Conservation (phyloP, 2,113 vertebrate genomes). For the Dasypus novemcinctus region DNA sequence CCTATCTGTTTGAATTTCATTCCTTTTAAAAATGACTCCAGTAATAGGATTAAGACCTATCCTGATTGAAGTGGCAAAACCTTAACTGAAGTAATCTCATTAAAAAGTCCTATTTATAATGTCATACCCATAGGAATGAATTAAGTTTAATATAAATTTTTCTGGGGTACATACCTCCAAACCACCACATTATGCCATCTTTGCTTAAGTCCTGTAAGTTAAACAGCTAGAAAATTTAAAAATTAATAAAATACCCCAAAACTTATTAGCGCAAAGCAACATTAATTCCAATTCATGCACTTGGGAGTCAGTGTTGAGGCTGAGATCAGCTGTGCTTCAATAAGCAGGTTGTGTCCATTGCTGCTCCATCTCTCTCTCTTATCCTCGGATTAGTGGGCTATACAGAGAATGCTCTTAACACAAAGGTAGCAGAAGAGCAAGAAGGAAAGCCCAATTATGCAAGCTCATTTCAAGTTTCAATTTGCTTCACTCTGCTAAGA, state of each 20-base stretch:
- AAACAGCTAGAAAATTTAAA: background rate
- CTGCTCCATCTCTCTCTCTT: background rate
- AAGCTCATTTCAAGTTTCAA: background rate
- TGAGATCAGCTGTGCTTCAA: background rate
- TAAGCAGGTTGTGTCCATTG: background rate
- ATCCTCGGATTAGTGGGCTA: background rate
- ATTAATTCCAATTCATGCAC: background rate
- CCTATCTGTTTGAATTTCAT: no score
- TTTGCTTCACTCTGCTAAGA: background rate
- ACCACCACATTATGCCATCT: background rate
- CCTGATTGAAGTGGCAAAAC: no score
- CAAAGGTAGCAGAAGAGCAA: background rate
- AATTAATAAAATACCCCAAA: background rate
- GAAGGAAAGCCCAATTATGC: background rate
- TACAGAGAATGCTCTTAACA: background rate
- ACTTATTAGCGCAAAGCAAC: background rate
- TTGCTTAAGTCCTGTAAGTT: constrained; percentile 4
- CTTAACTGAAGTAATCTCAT: no score
- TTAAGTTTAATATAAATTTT: no score
- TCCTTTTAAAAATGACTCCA: no score
- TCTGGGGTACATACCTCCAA: no score
- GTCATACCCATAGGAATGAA: no score
- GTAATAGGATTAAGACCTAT: no score
- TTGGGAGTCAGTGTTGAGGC: background rate
- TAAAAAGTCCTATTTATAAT: no score